Conservation (phyloP, 2,113 vertebrate genomes). For the Mormyrus iriodes region DNA sequence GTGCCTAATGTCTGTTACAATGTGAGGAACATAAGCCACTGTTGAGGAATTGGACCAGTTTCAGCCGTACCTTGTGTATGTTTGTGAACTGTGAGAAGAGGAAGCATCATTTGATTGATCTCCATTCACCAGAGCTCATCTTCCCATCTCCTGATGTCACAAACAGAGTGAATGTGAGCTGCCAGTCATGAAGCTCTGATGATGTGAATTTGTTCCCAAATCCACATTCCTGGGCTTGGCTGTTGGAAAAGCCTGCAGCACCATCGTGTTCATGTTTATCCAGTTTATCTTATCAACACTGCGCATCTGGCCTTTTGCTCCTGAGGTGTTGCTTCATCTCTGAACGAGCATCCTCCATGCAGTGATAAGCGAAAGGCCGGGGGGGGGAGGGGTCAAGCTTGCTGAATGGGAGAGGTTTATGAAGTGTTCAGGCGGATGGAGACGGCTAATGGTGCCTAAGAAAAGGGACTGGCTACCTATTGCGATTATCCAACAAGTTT, state of each 20-base stretch:
- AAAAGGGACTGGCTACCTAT: not conserved
- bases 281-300: not conserved
- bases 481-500: not conserved
- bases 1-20: constrained; percentile 78
- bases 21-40: constrained; percentile 53
- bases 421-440: not conserved
- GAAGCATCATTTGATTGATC: not conserved
- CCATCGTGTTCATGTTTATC: not conserved
- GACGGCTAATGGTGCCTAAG: not conserved
- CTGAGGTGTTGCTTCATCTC: not conserved
- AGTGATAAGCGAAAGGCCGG: not conserved
- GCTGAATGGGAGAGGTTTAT: not conserved
- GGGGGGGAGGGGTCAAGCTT: not conserved
- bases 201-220: not conserved
- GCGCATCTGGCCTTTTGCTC: not conserved
- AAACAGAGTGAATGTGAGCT: not conserved
- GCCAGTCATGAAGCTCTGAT: not conserved
- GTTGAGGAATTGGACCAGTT: constrained; percentile 53
- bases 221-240: not conserved
- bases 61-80: constrained; percentile 64
- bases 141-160: not conserved
- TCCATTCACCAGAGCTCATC: not conserved
- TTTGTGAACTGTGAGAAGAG: not conserved
- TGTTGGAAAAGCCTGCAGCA: not conserved
- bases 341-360: not conserved